Evolutionary conservation across 2,888 invertebrate genomes (phyloP), one percentile per base, ranked within the genome.

Genomic region (Cylindroiulus punctatus): DNA sequence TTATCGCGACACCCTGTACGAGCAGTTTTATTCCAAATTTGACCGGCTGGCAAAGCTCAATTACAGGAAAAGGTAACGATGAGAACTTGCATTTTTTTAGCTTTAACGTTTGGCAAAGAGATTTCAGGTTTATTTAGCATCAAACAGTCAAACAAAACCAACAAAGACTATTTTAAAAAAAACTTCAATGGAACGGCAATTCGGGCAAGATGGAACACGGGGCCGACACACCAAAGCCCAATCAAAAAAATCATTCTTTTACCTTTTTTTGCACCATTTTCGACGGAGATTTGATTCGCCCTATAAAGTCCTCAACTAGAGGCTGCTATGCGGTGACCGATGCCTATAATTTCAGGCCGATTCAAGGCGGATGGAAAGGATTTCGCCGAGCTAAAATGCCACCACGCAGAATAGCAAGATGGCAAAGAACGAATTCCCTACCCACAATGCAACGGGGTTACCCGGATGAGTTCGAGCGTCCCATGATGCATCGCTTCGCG

Each of bases 261-360:
- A 88, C 88, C 87, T 88, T 88, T 65, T 87, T 88, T 83, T 87
- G 88, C 76, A 88, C 88, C 88, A 88, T 88, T 52, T 86, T 87
- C 5, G 40, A n/a, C 14, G 30, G 17, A n/a, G 3, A 19, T 22
- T 7, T 65, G 65, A 65, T 4, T 26, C 22, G 26, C 22, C 5
- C 22, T 65, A n/a, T 5, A 65, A 65, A 65, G 26, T 26, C 65
- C 65, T 65, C 65, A 65, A 26, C 2, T 65, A 1, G 65, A 65
- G 65, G 65, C 65, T 65, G 5, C 22, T 10, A 22, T 26, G 22
- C 26, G 1, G 26, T 22, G 22, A 26, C 8, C 65, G 65, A 65
- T 65, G 65, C 65, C 65, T 65, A 65, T 65, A 65, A 65, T 22
- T 65, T 26, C 26, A 65, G 26, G 65, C 22, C n/a, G 65, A 65